These are phyloP conservation scores for Steinernema scapterisci DNA, from an alignment of 2,888 invertebrate species.

Conservation along the genomic window DNA sequence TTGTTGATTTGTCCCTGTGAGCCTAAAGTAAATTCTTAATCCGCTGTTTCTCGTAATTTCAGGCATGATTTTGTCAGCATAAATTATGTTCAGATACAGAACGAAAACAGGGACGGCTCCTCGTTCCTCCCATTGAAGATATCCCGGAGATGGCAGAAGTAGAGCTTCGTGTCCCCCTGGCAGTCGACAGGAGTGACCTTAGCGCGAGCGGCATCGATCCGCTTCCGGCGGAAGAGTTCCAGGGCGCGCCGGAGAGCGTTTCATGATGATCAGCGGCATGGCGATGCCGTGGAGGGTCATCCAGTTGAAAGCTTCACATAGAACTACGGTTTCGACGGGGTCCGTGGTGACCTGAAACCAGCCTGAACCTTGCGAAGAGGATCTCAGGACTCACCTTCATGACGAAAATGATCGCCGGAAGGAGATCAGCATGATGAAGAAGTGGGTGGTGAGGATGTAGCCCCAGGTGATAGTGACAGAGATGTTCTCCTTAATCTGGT, in stretches of 20 bases:
- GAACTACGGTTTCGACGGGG: neutral
- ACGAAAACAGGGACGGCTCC: neutral
- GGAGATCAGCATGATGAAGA: neutral
- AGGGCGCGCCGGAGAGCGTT: neutral
- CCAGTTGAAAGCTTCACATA: neutral
- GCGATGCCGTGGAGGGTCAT: neutral
- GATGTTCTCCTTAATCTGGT: neutral
- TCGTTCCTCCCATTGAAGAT: neutral
- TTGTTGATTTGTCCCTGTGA: neutral
- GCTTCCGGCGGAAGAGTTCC: neutral
- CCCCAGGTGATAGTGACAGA: conserved; percentile 6
- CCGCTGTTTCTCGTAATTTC: too few relatives aligned
- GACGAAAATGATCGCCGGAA: neutral
- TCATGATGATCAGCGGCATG: neutral
- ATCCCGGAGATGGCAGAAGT: neutral
- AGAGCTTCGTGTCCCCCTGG: neutral
- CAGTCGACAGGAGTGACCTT: conserved; percentile 1
- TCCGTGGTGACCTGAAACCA: neutral
- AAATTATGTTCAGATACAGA: neutral
- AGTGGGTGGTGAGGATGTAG: neutral
- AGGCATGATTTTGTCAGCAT: too few relatives aligned
- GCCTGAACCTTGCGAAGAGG: too few relatives aligned
- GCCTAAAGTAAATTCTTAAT: neutral
- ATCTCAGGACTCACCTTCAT: neutral
- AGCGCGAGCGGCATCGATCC: neutral